Percentiles rank a stretch among this genome's conserved stretches.
These are phyloP conservation scores for Dermochelys coriacea DNA, from an alignment of 2,797 vertebrate genomes.

Conservation along the genomic window DNA sequence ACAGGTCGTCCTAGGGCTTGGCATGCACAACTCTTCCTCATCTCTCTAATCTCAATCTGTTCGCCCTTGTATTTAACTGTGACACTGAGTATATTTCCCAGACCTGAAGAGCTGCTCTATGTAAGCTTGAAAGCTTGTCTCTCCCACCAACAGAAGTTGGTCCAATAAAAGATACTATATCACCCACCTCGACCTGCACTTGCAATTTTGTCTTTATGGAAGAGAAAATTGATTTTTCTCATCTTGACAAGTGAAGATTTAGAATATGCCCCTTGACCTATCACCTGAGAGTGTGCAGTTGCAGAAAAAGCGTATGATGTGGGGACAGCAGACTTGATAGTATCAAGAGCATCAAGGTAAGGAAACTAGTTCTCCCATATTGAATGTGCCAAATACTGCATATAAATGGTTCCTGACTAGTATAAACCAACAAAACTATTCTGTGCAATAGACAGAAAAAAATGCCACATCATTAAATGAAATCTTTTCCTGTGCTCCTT, in stretches of 20 bases:
- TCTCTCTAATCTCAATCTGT: too few relatives aligned
- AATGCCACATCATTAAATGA: neutral
- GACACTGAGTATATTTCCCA: too few relatives aligned
- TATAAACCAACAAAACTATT: neutral
- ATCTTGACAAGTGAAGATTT: neutral
- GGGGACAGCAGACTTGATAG: neutral
- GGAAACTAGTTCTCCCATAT: neutral
- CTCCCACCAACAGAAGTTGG: too few relatives aligned
- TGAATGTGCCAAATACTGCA: neutral
- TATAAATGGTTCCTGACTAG: neutral
- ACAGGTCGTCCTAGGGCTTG: neutral
- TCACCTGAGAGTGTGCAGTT: neutral
- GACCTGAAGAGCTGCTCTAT: too few relatives aligned
- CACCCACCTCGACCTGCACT: neutral
- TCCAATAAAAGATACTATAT: neutral
- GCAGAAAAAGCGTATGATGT: neutral
- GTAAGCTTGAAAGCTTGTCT: too few relatives aligned
- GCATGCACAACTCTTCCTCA: neutral
- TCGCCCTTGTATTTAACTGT: too few relatives aligned
- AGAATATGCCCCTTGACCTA: neutral
- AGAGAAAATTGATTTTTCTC: neutral
- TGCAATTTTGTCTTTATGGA: neutral
- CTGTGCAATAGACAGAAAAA: neutral
- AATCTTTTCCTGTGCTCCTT: neutral
- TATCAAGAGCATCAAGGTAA: neutral